These are phyloP conservation scores for Novumbra hubbsi DNA, from an alignment of 2,797 vertebrate species.

Conservation along the genomic window DNA sequence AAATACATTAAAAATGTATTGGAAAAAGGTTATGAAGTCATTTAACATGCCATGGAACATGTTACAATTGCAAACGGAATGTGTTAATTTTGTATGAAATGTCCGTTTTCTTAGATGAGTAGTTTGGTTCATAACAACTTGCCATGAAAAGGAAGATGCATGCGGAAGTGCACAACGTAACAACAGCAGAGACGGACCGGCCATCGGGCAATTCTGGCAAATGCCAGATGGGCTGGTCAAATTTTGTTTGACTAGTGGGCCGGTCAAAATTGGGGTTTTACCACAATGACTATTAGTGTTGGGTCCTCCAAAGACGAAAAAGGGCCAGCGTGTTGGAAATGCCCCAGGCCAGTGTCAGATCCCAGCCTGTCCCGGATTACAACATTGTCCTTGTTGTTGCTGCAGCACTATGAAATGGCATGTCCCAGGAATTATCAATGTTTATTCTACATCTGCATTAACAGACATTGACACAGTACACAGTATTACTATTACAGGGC, in stretches of 20 bases:
- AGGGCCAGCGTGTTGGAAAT: background rate
- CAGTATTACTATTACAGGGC: background rate
- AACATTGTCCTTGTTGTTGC: background rate
- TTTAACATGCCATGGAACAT: background rate
- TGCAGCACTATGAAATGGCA: background rate
- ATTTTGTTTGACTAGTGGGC: background rate
- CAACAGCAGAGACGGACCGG: background rate
- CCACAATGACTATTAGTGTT: background rate
- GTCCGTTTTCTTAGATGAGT: background rate
- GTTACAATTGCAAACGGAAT: background rate
- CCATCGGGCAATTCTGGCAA: background rate
- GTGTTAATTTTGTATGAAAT: background rate
- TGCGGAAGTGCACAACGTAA: background rate
- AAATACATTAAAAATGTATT: constrained; percentile 1
- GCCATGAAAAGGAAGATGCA: constrained; percentile 5
- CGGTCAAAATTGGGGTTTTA: background rate
- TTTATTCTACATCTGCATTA: background rate
- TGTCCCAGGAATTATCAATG: background rate
- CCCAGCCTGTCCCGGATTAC: background rate
- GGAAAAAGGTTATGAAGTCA: background rate
- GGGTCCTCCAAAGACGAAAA: background rate
- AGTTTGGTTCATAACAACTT: background rate
- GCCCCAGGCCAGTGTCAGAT: background rate
- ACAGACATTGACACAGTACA: background rate
- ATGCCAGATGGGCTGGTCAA: no score